Evolutionary conservation across 1,140 invertebrate genomes (phyloP).

Genomic region (Aphelenchoides avenae): DNA sequence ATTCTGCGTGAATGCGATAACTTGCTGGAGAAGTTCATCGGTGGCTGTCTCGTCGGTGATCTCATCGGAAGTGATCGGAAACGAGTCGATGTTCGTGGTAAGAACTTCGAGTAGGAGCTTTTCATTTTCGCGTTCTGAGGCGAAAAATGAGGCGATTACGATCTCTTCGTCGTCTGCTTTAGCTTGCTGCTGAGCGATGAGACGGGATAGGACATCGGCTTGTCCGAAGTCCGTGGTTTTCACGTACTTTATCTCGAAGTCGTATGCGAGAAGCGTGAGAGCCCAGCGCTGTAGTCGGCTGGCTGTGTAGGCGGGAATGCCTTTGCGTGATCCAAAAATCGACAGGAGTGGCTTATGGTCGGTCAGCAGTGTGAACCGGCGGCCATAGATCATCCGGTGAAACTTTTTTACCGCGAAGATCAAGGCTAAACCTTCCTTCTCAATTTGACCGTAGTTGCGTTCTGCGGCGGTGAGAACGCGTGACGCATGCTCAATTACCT

Average conservation of each 20-base stretch:
- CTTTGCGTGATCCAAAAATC: conserved; percentile 19
- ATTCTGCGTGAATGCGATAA: too few species aligned
- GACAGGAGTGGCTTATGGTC: conserved; percentile 19
- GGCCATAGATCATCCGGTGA: conserved; percentile 18
- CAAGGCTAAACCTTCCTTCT: conserved; percentile 15
- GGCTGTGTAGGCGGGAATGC: conserved; percentile 10
- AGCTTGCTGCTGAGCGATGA: conserved; percentile 12
- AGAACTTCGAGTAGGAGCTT: too few species aligned
- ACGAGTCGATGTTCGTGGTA: too few species aligned
- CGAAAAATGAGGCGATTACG: too few species aligned
- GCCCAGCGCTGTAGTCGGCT: conserved; percentile 14
- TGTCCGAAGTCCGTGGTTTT: conserved; percentile 15
- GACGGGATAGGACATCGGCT: conserved; percentile 9
- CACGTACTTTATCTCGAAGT: conserved; percentile 16
- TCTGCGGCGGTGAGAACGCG: too few species aligned
- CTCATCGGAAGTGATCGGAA: too few species aligned
- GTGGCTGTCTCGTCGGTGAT: too few species aligned
- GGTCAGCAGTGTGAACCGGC: conserved; percentile 10
- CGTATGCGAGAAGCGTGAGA: conserved; percentile 12
- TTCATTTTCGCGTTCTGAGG: too few species aligned
- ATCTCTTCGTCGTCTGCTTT: conserved; percentile 10
- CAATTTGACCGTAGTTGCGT: too few species aligned
- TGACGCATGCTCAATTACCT: too few species aligned
- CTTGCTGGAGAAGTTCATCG: too few species aligned
- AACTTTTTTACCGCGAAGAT: conserved; percentile 19